Base-by-base conservation (phyloP, 2,113 vertebrate genomes). In the Anguilla rostrata region DNA sequence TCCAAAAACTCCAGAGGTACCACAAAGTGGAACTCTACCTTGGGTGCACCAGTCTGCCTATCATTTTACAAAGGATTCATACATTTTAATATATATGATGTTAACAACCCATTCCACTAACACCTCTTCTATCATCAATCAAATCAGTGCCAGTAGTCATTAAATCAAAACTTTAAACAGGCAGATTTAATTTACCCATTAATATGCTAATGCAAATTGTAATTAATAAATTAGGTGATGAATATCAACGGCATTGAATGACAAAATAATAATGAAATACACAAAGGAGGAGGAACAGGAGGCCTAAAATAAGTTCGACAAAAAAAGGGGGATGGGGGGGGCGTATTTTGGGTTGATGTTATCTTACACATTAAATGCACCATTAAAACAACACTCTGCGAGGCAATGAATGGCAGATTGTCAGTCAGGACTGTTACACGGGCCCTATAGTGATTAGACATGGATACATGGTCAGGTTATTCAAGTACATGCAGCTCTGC, bases 161-260 rank as follows among this genome's bases (percentile, higher is more conserved):
- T 96, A 96, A 95, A 96, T 96, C 93, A 95, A 90, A 93, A 92
- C 86, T 95, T 94, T 82, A 95, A 95, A 95, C 94, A 96, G 87
- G 87, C 91, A 94, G 94, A 96, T 96, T 95, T 96, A 97, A 97
- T 97, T 96, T 96, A 94, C 94, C 96, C 93, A 96, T 97, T 96
- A 96, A 97, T 96, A 97, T 96, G 95, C 93, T 96, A 97, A 97
- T 96, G 93, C 94, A 92, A 93, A 95, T 95, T 95, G 94, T 96
- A 97, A 97, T 97, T 96, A 96, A 96, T 95, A 95, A 94, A 97
- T 95, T 96, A 92, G 92, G 94, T 94, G 94, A 95, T 95, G 94
- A 95, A 93, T 93, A 92, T 90, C 96, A 95, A 95, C 94, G 94
- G 94, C 94, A 95, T 93, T 91, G 93, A 95, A 95, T 95, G 89